Evolutionary conservation across 2,888 invertebrate genomes (phyloP).

Genomic region (Odontocerum albicorne): DNA sequence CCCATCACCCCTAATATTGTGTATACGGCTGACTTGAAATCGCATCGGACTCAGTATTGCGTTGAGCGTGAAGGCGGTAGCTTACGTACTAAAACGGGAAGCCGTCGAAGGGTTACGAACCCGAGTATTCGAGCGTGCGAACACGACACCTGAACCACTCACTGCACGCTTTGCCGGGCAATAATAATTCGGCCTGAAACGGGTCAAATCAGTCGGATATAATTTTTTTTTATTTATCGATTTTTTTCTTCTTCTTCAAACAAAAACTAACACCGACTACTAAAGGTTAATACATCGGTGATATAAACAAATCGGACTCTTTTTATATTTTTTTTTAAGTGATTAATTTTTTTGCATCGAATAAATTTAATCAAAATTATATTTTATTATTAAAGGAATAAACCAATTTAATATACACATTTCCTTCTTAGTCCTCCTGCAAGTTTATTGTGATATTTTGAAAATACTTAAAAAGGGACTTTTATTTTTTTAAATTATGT

Average conservation of each 20-base stretch:
- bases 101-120: constrained; percentile 22
- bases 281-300: no score
- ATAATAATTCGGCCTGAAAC: constrained; percentile 19
- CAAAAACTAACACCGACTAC: no score
- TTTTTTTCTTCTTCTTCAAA: no score
- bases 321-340: no score
- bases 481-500: background rate
- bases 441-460: background rate
- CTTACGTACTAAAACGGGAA: constrained; percentile 24
- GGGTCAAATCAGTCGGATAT: constrained; percentile 21
- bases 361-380: no score
- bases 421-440: no score
- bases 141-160: constrained; percentile 18
- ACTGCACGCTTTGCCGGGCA: constrained; percentile 19
- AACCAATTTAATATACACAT: no score
- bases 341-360: no score
- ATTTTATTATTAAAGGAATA: no score
- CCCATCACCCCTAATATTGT: constrained; percentile 49
- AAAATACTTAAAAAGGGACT: background rate
- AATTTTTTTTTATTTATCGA: constrained; percentile 17
- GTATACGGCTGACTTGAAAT: constrained; percentile 60
- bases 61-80: constrained; percentile 44
- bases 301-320: no score
- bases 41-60: constrained; percentile 59
- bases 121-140: constrained; percentile 22